Conservation (phyloP, 2,797 vertebrate genomes). For the Fundulus diaphanus region DNA sequence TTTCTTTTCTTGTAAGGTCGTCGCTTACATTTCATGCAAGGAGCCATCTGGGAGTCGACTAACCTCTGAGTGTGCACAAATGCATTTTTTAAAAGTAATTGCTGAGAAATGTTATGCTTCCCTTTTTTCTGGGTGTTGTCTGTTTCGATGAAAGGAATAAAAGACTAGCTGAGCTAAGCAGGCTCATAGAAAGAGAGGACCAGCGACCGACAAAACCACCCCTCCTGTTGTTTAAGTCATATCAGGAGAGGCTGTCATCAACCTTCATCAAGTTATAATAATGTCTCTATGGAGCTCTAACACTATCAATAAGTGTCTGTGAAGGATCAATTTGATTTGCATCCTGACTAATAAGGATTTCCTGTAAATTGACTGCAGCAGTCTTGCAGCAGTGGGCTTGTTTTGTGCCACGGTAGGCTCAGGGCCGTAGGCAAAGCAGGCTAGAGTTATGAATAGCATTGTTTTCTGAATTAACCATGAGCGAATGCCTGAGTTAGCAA, state of each 20-base stretch:
- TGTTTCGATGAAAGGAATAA: constrained; percentile 54
- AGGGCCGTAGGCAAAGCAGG: constrained; percentile 34
- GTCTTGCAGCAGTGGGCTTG: constrained; percentile 43
- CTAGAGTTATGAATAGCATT: constrained; percentile 49
- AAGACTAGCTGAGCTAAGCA: constrained; percentile 46
- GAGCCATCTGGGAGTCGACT: constrained; percentile 18
- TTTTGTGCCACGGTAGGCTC: constrained; percentile 54
- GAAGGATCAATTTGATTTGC: constrained; percentile 64
- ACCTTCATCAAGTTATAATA: constrained; percentile 30
- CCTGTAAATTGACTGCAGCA: constrained; percentile 65
- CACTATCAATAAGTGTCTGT: constrained; percentile 24
- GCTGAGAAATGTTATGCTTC: constrained; percentile 29
- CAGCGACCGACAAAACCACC: constrained; percentile 36
- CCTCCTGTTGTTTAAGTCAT: constrained; percentile 22
- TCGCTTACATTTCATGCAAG: constrained; percentile 2
- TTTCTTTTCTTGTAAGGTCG: constrained; percentile 12
- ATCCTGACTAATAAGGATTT: constrained; percentile 60
- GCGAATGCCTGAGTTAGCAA: constrained; percentile 61
- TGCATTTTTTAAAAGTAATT: constrained; percentile 49
- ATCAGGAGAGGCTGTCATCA: constrained; percentile 24
- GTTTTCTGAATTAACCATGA: constrained; percentile 76
- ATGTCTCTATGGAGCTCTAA: constrained; percentile 41
- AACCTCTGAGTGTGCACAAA: constrained; percentile 54
- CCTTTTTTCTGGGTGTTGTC: constrained; percentile 32
- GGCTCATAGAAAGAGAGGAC: constrained; percentile 44